Evolutionary conservation across 2,797 vertebrate species (phyloP).

Genomic region (Ataeniobius toweri): DNA sequence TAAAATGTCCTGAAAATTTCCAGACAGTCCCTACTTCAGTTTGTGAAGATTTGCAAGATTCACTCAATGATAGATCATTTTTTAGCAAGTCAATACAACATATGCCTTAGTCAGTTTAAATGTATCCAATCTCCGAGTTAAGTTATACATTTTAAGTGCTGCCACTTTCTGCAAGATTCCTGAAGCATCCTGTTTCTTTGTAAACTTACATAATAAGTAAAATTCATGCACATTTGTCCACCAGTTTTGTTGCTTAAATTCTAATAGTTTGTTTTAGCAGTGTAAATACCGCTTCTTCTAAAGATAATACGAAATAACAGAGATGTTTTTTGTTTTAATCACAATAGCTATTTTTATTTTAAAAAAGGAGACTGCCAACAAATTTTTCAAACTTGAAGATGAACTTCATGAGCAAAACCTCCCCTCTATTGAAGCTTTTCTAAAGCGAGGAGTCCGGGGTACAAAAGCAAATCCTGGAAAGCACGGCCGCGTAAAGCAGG

Average conservation of each 20-base stretch:
- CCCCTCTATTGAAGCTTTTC: constrained; percentile 81
- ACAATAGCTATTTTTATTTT: constrained; percentile 52
- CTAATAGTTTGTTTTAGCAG: background rate
- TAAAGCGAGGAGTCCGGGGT: constrained; percentile 77
- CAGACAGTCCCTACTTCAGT: background rate
- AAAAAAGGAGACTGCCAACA: constrained; percentile 54
- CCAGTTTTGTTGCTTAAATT: background rate
- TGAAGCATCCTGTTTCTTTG: background rate
- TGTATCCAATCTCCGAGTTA: background rate
- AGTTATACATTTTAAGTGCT: background rate
- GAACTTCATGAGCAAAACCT: constrained; percentile 87
- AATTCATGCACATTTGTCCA: background rate
- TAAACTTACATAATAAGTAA: background rate
- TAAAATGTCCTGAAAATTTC: background rate
- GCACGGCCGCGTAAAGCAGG: constrained; percentile 51
- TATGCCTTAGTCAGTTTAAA: background rate
- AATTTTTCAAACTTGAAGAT: constrained; percentile 86
- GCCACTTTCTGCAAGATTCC: background rate
- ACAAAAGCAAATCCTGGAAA: constrained; percentile 84
- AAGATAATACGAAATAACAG: constrained; percentile 55
- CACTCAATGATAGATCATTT: background rate
- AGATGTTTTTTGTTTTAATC: constrained; percentile 38
- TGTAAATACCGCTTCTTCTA: constrained; percentile 41
- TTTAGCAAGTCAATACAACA: background rate
- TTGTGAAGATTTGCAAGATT: background rate